Base-by-base conservation (phyloP, 2,888 invertebrate genomes). In the Labia minor region DNA sequence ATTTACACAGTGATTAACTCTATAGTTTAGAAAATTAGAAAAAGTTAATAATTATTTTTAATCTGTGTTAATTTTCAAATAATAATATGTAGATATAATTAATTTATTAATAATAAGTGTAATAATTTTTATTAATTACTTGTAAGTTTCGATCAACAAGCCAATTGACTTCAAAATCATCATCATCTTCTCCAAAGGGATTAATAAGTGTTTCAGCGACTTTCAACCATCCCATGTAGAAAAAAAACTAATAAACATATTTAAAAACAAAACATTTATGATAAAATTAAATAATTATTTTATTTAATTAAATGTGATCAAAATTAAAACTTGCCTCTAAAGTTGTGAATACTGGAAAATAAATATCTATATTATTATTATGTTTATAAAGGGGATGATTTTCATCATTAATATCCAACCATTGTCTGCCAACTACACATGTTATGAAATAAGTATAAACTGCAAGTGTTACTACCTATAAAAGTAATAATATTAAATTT, bases 151-250 rank as follows among this genome's bases (percentile, higher is more conserved):
- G 84, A 77, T 95, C 95, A 66, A 95, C 89, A 79, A 95, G 85
- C 93, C 94, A 94, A 76, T 93, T 95, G 8, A 89, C 89, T 82
- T 93, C 92, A 74, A 93, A 93, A 73, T 93, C 93, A 74, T 93
- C 93, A 74, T 93, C 93, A 73, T 93, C 92, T 75, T 92, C 92
- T 0, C 93, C 93, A 73, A 93, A 93, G 0, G 93, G 93, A 79
- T 95, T 95, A 70, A 95, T 92, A 66, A 94, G 79, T 0, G 91
- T 87, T 78, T 94, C 94, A 19, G 94, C 94, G 73, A 93, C 93
- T 80, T 93, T 93, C 37, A 93, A 79, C 93, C 93, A 93, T 14
- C 93, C 93, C 87, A 78, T 77, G 73, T 78, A 78, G 71, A 78
- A 78, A 70, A 78, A 76, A 70, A 78, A 78, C 73, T 81, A 77